Conservation (phyloP, 2,113 vertebrate genomes). For the Zosterops borbonicus region DNA sequence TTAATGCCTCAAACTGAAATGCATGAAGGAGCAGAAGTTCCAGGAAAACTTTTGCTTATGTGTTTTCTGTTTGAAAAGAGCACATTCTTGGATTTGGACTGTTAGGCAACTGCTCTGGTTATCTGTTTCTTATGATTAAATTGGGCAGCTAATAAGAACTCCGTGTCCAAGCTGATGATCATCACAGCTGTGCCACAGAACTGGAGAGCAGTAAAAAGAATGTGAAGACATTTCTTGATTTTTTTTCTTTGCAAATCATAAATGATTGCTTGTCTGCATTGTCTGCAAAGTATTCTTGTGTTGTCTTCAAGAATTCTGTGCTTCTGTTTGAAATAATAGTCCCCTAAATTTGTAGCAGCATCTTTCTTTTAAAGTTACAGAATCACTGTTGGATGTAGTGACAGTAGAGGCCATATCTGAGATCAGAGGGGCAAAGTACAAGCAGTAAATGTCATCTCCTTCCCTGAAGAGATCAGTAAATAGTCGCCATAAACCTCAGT, state of each 20-base stretch:
- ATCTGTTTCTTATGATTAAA: neutral
- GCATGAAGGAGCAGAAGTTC: neutral
- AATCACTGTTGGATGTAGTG: neutral
- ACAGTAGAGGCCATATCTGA: neutral
- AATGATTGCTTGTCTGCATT: neutral
- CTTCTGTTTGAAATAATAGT: neutral
- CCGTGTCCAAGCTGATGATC: neutral
- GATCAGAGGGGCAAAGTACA: neutral
- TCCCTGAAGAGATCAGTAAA: slow-evolving; percentile 33
- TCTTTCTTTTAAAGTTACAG: neutral
- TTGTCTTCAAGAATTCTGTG: neutral
- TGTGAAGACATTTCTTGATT: neutral
- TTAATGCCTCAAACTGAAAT: neutral
- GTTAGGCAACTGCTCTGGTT: neutral
- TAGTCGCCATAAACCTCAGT: neutral
- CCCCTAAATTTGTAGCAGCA: neutral
- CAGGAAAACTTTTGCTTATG: neutral
- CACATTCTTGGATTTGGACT: neutral
- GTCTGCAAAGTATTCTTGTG: neutral
- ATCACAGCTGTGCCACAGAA: neutral
- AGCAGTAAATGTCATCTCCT: slow-evolving; percentile 40
- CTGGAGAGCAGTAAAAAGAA: neutral
- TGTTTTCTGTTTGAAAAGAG: neutral
- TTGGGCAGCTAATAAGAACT: neutral
- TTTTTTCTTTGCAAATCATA: neutral